phyloP scores from a whole-genome alignment of 2,888 invertebrate genomes.

The Ectobius pallidus region DNA sequence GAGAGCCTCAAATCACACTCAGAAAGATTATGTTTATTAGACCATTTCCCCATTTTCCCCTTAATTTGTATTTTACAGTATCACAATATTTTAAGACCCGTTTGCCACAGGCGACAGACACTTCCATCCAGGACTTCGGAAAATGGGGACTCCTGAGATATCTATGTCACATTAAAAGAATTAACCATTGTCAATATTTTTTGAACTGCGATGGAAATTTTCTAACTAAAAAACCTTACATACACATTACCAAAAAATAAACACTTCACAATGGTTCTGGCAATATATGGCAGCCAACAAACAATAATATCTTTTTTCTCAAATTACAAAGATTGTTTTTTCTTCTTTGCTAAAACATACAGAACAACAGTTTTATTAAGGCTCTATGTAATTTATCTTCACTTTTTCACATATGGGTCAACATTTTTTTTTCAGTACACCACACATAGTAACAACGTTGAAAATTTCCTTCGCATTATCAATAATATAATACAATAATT shows the following conservation, averaged over 20 bases:
- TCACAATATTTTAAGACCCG: too few species aligned
- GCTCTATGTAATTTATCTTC: conserved; percentile 34
- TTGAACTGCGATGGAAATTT: conserved; percentile 36
- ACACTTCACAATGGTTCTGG: conserved; percentile 42
- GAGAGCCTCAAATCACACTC: too few species aligned
- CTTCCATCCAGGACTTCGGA: not conserved
- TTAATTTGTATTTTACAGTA: too few species aligned
- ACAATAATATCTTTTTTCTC: conserved; percentile 21
- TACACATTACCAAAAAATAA: conserved; percentile 52
- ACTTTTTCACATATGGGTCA: conserved; percentile 7
- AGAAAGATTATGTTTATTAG: too few species aligned
- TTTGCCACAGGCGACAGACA: not conserved
- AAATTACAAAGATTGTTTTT: conserved; percentile 24
- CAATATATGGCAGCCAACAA: conserved; percentile 22
- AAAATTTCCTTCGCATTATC: conserved; percentile 43
- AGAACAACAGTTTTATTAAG: conserved; percentile 39
- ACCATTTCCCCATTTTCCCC: too few species aligned
- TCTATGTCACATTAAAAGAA: conserved; percentile 17
- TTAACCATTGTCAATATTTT: conserved; percentile 30
- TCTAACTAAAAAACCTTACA: conserved; percentile 33
- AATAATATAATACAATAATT: conserved; percentile 41
- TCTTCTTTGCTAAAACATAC: conserved; percentile 30
- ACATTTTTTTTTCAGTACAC: conserved; percentile 37
- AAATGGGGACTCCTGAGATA: conserved; percentile 26
- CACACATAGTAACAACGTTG: conserved; percentile 43